Evolutionary conservation across 2,797 vertebrate species (phyloP), one percentile per base, ranked within the genome.

Genomic region (Sebastes itinus): DNA sequence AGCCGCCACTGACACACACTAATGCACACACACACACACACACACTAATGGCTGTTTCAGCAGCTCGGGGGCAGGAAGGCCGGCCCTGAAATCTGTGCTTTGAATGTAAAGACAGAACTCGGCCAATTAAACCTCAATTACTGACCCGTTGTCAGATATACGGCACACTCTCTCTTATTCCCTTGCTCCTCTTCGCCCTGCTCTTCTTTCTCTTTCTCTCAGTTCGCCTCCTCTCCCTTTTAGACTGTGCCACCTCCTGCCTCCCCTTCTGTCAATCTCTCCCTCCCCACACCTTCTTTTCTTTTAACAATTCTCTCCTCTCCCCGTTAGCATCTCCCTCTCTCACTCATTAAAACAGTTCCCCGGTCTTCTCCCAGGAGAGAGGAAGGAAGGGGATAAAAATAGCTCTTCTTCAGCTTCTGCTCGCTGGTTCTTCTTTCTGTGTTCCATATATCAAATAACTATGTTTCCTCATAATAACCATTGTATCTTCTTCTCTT

Each of bases 271-370:
- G 69, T 68, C 79, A 77, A 18, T 77, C 55, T 73, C 54, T 67
- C 42, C 61, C 68, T 62, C 75, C 20, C 63, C 54, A 35, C 75
- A 79, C 71, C 74, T 69, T 75, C 79, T 82, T 65, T 72, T 75
- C 72, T 81, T 87, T 87, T 60, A 87, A 87, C 85, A 83, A 83
- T 77, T 62, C 81, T 83, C 87, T 71, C 32, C 82, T 78, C 77
- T 84, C 64, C 30, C 85, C 9, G 58, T 84, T 71, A 87, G 76
- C 86, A 55, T 87, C 81, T 77, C 78, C 65, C 82, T 79, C 67
- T 75, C 90, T 62, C 80, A 16, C 90, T 94, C 91, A 94, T 95
- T 95, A 95, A 93, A 95, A 85, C 87, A 72, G 83, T 80, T 89
- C 87, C 85, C 79, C 32, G 63, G 80, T 89, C 82, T 72, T 82